A percentile compares a stretch with the other conserved stretches of the same genome.
These are phyloP conservation scores for Lepidothrix coronata DNA, from an alignment of 2,113 vertebrate genomes.

Conservation along the genomic window DNA sequence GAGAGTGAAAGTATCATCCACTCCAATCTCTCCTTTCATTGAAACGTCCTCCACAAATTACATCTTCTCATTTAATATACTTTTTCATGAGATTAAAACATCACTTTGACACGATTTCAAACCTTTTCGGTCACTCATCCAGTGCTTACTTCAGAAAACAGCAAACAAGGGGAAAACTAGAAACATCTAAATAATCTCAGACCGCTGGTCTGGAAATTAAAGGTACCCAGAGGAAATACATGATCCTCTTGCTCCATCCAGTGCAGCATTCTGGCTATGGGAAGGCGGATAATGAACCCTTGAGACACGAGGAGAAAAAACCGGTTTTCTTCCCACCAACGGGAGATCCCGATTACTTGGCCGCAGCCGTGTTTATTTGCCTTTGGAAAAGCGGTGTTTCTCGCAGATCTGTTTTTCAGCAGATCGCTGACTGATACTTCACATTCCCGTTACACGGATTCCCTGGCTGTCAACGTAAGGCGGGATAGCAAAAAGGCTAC, in stretches of 20 bases:
- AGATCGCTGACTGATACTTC: neutral
- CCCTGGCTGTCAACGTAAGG: too few relatives aligned
- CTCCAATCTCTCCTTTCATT: constrained; percentile 81
- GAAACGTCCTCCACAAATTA: constrained; percentile 71
- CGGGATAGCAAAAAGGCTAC: neutral
- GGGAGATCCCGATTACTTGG: neutral
- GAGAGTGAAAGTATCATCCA: constrained; percentile 70
- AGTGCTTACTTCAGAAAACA: constrained; percentile 58
- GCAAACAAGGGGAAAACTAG: constrained; percentile 15
- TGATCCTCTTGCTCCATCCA: neutral
- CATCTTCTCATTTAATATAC: constrained; percentile 79
- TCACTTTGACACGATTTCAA: constrained; percentile 78
- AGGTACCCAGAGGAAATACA: neutral
- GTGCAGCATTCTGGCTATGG: neutral
- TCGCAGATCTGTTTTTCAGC: neutral
- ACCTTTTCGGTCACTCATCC: constrained; percentile 30
- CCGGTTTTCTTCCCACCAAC: neutral
- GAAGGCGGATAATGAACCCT: neutral
- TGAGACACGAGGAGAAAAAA: neutral
- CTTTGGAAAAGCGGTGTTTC: neutral
- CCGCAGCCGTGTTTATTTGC: neutral
- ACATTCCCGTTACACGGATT: neutral
- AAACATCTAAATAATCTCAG: neutral
- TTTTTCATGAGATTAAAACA: constrained; percentile 81
- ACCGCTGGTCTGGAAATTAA: neutral